phyloP scores from a whole-genome alignment of 1,140 invertebrate species.

The Rhyzopertha dominica region DNA sequence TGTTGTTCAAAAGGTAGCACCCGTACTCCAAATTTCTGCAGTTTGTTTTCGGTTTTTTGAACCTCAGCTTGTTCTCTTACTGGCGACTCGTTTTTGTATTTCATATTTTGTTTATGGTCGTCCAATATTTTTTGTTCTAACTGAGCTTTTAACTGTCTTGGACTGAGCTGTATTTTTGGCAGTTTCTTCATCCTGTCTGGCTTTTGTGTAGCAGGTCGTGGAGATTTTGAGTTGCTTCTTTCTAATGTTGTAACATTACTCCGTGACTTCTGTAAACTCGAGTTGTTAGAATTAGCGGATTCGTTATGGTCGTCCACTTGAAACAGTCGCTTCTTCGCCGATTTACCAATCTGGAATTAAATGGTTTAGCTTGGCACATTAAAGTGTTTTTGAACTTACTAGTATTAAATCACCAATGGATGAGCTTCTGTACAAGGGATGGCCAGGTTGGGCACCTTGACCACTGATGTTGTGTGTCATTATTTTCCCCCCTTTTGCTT shows the following conservation, averaged over 20 bases:
- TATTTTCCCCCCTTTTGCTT: slow-evolving; percentile 51
- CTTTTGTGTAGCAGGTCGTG: slow-evolving; percentile 18
- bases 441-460: slow-evolving; percentile 30
- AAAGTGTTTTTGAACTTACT: slow-evolving; percentile 41
- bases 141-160: slow-evolving; percentile 45
- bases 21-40: slow-evolving; percentile 65
- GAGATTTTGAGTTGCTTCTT: slow-evolving; percentile 34
- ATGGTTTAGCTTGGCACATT: slow-evolving; percentile 10
- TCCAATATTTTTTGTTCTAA: slow-evolving; percentile 44
- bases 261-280: slow-evolving; percentile 46
- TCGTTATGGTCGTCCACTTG: slow-evolving; percentile 46
- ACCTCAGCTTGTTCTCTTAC: slow-evolving; percentile 48
- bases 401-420: slow-evolving; percentile 50
- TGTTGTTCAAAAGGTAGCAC: slow-evolving; percentile 55
- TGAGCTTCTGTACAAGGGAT: slow-evolving; percentile 43
- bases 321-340: slow-evolving; percentile 47
- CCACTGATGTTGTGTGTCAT: slow-evolving; percentile 16
- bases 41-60: slow-evolving; percentile 49
- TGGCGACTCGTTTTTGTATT: slow-evolving; percentile 46
- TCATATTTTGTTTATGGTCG: slow-evolving; percentile 28
- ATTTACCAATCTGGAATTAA: slow-evolving; percentile 44
- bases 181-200: slow-evolving; percentile 17
- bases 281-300: slow-evolving; percentile 46
- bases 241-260: slow-evolving; percentile 39
- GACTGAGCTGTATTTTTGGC: slow-evolving; percentile 19